Base-by-base conservation (phyloP, 2,888 invertebrate genomes). In the Pediacus dermestoides region DNA sequence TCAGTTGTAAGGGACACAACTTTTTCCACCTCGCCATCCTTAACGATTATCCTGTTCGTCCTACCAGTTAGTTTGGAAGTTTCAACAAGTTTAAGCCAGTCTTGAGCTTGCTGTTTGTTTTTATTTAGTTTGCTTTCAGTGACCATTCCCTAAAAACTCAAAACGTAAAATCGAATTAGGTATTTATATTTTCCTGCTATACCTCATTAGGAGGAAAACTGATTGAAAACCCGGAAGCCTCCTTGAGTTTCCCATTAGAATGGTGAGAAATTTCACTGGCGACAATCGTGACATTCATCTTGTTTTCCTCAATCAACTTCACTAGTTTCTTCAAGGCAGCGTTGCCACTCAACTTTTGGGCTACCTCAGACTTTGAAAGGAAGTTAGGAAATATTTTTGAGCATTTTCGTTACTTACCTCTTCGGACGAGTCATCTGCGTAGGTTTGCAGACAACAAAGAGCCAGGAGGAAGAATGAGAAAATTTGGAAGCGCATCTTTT, bases 21-120 rank as follows among this genome's bases (percentile, higher is more conserved):
- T 28, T 28, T 28, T 3, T 3, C 28, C 2, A 28, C 12, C n/a
- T 28, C 14, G 3, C 28, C 28, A 28, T 28, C 10, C 10, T 28
- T 10, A 10, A 28, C 14, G 11, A 13, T 14, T 4, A 28, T 28
- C 12, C 7, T 28, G 3, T 14, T 12, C 8, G 28, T 7, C 11
- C 8, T 7, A 13, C 13, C 28, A 3, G 14, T 28, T 7, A 28
- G 7, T 3, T 28, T 3, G 2, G 11, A 2, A 13, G 11, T 10
- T 11, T 11, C 4, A 13, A 14, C 28, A 13, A 28, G 4, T 11
- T 28, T n/a, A n/a, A n/a, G n/a, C n/a, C n/a, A n/a, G n/a, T n/a
- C n/a, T n/a, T n/a, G n/a, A n/a, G n/a, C n/a, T n/a, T n/a, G n/a
- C n/a, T n/a, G n/a, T n/a, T n/a, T n/a, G n/a, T n/a, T n/a, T n/a